Evolutionary conservation across 2,797 vertebrate genomes (phyloP).

Genomic region (Capromys pilorides): DNA sequence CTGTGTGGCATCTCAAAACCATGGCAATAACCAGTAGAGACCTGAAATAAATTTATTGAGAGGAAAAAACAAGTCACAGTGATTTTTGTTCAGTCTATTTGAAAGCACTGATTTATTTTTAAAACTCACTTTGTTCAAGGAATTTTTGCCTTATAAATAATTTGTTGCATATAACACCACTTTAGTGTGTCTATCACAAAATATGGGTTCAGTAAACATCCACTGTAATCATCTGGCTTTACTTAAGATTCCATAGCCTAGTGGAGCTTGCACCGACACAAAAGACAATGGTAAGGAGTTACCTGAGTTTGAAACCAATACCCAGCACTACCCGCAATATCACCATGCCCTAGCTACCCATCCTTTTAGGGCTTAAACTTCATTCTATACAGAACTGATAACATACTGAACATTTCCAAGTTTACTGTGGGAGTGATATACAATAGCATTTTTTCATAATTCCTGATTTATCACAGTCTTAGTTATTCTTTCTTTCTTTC

Average conservation of each 20-base stretch:
- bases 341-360: fast-evolving
- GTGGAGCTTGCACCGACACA: too few species aligned
- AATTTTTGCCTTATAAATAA: not conserved
- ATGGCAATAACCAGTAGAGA: not conserved
- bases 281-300: not conserved
- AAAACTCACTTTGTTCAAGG: not conserved
- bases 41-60: not conserved
- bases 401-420: not conserved
- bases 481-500: too few species aligned
- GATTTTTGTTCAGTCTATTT: not conserved
- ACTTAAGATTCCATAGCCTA: not conserved
- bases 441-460: not conserved
- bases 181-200: not conserved
- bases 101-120: not conserved
- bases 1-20: not conserved
- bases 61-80: not conserved
- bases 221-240: not conserved
- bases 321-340: fast-evolving
- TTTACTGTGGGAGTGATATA: not conserved
- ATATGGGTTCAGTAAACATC: not conserved
- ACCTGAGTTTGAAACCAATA: not conserved
- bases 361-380: not conserved
- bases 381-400: not conserved
- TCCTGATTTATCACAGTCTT: not conserved
- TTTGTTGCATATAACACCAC: not conserved